Conservation (phyloP, 2,888 invertebrate genomes). For the Heliconius ismenius region DNA sequence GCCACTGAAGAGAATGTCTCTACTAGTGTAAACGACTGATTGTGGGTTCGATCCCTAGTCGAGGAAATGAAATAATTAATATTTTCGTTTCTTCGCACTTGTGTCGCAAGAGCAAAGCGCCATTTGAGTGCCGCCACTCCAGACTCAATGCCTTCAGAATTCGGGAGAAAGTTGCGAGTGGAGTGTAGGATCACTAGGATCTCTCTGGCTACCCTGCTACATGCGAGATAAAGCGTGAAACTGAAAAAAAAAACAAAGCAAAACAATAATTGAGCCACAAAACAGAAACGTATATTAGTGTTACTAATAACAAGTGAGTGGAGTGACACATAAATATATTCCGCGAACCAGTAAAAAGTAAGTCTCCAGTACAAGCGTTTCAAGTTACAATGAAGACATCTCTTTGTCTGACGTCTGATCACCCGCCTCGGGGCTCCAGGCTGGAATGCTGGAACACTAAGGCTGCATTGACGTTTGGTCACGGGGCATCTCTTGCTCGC, state of each 20-base stretch:
- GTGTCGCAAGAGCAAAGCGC: too few species aligned
- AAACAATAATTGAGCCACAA: conserved; percentile 36
- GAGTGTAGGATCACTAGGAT: too few species aligned
- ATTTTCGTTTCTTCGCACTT: too few species aligned
- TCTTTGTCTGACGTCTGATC: conserved; percentile 65
- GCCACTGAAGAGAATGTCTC: background rate
- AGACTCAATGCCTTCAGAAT: too few species aligned
- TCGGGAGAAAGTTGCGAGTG: fast-evolving
- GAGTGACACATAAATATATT: conserved; percentile 46
- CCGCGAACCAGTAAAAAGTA: conserved; percentile 66
- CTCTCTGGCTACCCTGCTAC: fast-evolving
- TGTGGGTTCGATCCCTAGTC: too few species aligned
- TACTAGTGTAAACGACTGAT: conserved; percentile 17
- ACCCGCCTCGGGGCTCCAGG: conserved; percentile 66
- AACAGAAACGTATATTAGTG: conserved; percentile 9
- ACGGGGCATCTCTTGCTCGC: conserved; percentile 68
- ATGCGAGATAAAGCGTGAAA: too few species aligned
- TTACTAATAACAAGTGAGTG: conserved; percentile 37
- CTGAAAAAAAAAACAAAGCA: conserved; percentile 42
- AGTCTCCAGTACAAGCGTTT: conserved; percentile 55
- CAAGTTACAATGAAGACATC: conserved; percentile 76
- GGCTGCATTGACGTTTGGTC: conserved; percentile 81
- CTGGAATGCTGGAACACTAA: conserved; percentile 58
- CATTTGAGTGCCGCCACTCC: too few species aligned
- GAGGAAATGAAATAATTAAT: too few species aligned